phyloP scores from a whole-genome alignment of 2,113 vertebrate genomes.

The Setophaga coronata region DNA sequence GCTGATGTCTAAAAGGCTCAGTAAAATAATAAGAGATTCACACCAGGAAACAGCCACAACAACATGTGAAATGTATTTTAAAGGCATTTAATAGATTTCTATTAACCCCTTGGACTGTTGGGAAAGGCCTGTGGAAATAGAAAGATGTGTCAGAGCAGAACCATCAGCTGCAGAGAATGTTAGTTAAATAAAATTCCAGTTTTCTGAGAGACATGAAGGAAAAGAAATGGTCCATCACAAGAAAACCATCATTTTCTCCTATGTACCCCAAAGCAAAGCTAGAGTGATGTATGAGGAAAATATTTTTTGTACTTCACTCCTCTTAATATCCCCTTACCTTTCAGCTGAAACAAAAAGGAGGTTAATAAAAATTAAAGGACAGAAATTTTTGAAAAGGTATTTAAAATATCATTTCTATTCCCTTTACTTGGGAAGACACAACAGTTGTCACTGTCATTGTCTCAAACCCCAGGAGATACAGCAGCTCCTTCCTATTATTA shows the following conservation, averaged over 20 bases:
- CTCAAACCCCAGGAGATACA: fast-evolving
- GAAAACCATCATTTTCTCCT: neutral
- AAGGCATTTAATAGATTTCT: slow-evolving; percentile 50
- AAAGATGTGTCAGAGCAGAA: slow-evolving; percentile 22
- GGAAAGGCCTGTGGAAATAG: slow-evolving; percentile 16
- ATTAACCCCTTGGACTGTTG: slow-evolving; percentile 17
- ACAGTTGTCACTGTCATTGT: fast-evolving
- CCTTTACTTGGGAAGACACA: neutral
- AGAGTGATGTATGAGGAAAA: neutral
- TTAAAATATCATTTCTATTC: neutral
- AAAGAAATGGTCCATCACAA: neutral
- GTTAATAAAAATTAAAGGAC: neutral
- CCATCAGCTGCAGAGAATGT: neutral
- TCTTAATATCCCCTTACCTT: neutral
- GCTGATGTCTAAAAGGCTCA: slow-evolving; percentile 28
- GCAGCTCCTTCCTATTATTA: neutral
- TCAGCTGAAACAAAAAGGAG: neutral
- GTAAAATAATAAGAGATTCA: slow-evolving; percentile 46
- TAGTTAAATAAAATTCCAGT: slow-evolving; percentile 4
- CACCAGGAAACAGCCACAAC: slow-evolving; percentile 42
- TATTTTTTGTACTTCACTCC: neutral
- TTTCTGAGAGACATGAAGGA: neutral
- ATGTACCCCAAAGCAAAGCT: neutral
- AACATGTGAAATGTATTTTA: slow-evolving; percentile 45
- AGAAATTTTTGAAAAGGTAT: neutral